These are phyloP conservation scores for Galleria mellonella DNA, from an alignment of 1,140 invertebrate species.

Conservation along the genomic window DNA sequence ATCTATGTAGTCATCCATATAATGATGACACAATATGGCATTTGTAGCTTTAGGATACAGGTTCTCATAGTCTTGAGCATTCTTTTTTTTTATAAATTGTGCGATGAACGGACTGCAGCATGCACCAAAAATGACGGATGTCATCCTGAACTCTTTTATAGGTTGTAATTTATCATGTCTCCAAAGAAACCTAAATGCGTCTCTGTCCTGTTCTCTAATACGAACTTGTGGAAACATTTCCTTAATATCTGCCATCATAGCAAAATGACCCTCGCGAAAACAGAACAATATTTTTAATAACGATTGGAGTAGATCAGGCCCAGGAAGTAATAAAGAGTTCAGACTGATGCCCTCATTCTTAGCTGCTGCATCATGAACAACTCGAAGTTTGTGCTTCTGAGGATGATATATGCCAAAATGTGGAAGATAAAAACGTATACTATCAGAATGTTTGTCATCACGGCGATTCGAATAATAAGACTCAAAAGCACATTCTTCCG, in stretches of 20 bases:
- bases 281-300: neutral
- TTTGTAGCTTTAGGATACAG: slow-evolving; percentile 13
- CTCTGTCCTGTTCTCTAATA: slow-evolving; percentile 11
- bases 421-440: neutral
- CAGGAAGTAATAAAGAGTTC: slow-evolving; percentile 5
- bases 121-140: slow-evolving; percentile 33
- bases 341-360: slow-evolving; percentile 4
- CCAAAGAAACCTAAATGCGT: slow-evolving; percentile 23
- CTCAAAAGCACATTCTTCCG: slow-evolving; percentile 2
- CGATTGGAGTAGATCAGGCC: neutral
- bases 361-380: slow-evolving; percentile 7
- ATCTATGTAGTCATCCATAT: slow-evolving; percentile 43
- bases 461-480: neutral
- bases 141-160: slow-evolving; percentile 13
- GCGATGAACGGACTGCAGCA: slow-evolving; percentile 10
- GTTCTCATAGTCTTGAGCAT: slow-evolving; percentile 11
- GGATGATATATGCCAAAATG: neutral
- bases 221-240: no score
- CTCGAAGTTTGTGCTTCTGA: neutral
- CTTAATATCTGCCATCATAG: no score
- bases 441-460: neutral
- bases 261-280: neutral
- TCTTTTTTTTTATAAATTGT: slow-evolving; percentile 15
- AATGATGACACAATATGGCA: slow-evolving; percentile 26
- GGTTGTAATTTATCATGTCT: slow-evolving; percentile 2